phyloP scores from a whole-genome alignment of 2,797 vertebrate genomes.

The Coregonus suidteri region DNA sequence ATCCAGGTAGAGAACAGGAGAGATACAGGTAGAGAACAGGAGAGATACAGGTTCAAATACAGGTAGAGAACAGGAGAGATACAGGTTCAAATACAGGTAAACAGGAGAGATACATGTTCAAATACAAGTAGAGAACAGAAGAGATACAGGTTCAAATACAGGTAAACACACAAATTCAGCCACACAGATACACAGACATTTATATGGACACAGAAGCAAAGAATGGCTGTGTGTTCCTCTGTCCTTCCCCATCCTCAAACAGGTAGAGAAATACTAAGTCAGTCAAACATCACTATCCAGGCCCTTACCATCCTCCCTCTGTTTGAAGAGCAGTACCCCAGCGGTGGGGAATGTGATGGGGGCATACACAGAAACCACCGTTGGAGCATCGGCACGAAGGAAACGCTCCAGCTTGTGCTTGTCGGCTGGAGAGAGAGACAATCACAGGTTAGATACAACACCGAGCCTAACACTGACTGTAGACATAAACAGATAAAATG shows the following conservation, averaged over 20 bases:
- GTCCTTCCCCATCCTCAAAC: no score
- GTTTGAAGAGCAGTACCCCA: conserved; percentile 90
- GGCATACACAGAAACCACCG: conserved; percentile 89
- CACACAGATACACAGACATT: no score
- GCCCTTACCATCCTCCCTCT: conserved; percentile 85
- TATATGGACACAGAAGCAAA: no score
- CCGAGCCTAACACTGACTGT: neutral
- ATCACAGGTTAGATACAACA: neutral
- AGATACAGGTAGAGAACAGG: no score
- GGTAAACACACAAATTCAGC: no score
- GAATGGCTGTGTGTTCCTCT: no score
- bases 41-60: no score
- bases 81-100: neutral
- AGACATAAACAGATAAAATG: neutral
- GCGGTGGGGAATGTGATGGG: conserved; percentile 93
- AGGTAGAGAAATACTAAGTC: no score
- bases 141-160: no score
- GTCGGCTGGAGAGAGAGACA: conserved; percentile 76
- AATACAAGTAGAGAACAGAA: no score
- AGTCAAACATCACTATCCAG: neutral
- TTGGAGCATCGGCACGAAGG: conserved; percentile 78
- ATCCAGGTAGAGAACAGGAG: neutral
- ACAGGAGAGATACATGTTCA: neutral
- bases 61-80: neutral
- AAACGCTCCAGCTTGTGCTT: conserved; percentile 98